Conservation (phyloP, 2,797 vertebrate genomes). For the Mormyrus proboscirostris region DNA sequence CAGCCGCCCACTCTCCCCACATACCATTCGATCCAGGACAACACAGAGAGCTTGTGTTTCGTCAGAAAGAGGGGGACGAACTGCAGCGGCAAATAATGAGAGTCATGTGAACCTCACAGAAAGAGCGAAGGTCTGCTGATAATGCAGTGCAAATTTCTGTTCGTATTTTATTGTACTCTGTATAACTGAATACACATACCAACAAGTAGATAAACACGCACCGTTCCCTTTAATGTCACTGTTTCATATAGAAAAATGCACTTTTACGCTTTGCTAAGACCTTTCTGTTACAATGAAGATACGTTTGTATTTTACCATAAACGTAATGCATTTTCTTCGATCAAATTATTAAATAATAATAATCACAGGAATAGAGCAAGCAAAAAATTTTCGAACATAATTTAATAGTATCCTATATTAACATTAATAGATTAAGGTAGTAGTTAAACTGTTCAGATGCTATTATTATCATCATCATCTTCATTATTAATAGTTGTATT, state of each 20-base stretch:
- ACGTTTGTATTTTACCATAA: background rate
- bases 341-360: background rate
- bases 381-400: background rate
- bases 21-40: conserved; percentile 72
- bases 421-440: background rate
- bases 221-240: background rate
- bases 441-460: background rate
- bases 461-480: background rate
- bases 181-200: background rate
- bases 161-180: background rate
- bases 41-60: conserved; percentile 69
- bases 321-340: background rate
- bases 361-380: background rate
- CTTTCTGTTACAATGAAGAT: background rate
- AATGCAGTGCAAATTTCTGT: background rate
- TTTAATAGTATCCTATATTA: background rate
- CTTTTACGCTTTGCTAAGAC: background rate
- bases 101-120: conserved; percentile 63
- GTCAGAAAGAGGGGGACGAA: conserved; percentile 29
- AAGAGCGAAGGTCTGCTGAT: background rate
- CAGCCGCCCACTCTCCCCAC: conserved; percentile 69
- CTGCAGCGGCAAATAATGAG: conserved; percentile 46
- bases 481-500: background rate
- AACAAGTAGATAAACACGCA: background rate
- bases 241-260: background rate